Conservation (phyloP, 1,140 invertebrate species). For the Heliconius hermathena region DNA sequence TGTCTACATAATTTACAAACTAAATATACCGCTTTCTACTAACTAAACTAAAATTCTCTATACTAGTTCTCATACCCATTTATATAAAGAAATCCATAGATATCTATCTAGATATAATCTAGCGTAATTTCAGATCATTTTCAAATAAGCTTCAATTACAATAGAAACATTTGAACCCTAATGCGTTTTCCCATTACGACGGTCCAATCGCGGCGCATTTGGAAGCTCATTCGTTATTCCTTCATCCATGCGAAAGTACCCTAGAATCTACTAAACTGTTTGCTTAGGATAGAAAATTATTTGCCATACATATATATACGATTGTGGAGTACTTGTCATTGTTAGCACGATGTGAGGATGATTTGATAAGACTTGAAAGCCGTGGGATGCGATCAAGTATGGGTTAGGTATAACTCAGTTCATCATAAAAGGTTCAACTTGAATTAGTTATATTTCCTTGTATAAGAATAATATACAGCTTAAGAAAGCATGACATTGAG, state of each 20-base stretch:
- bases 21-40: too few relatives aligned
- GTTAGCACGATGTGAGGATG: background rate
- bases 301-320: constrained; percentile 9
- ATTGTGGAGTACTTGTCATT: constrained; percentile 2
- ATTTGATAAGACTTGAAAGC: background rate
- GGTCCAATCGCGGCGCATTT: constrained; percentile 39
- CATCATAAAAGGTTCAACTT: too few relatives aligned
- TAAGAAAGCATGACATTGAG: background rate
- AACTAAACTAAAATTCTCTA: too few relatives aligned
- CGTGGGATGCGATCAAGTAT: background rate
- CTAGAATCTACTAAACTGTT: constrained; percentile 32
- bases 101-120: constrained; percentile 6
- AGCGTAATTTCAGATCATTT: constrained; percentile 34
- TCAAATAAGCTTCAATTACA: constrained; percentile 42
- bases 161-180: constrained; percentile 39
- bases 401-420: background rate
- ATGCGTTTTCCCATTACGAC: constrained; percentile 44
- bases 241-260: constrained; percentile 16
- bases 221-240: constrained; percentile 34
- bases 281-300: constrained; percentile 30
- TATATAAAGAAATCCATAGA: background rate
- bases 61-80: background rate
- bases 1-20: too few relatives aligned
- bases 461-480: background rate
- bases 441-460: background rate